Base-by-base conservation (phyloP, 2,113 vertebrate species). In the Anhinga anhinga region DNA sequence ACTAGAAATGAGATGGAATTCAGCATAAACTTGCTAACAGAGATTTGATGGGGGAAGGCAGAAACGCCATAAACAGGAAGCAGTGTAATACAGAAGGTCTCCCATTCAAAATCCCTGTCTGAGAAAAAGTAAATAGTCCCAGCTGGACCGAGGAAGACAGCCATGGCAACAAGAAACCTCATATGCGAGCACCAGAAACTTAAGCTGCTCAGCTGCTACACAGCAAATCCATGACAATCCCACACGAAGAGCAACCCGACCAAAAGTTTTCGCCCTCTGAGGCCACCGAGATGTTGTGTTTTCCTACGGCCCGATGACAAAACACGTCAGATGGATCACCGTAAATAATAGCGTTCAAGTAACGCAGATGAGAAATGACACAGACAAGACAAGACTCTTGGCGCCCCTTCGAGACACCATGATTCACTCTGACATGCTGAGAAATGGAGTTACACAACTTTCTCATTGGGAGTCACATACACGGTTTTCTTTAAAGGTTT, bases 341-440 rank as follows among this genome's bases (percentile, higher is more conserved):
- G n/a, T 13, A 74, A n/a, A 76, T 3, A 78, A 76, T 3, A 78
- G 29, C 13, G 38, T 30, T 16, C 63, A 49, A 71, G 55, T 63
- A 80, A 86, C 23, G 89, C 42, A 62, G 65, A 93, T 3, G 13
- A 92, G 65, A 96, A 95, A 69, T 38, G 34, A 94, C 90, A 90
- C 49, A 53, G 62, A 73, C 88, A 80, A 93, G 93, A 36, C n/a
- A 84, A 71, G 53, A 69, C 56, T 87, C 82, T 11, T 86, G 93
- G 81, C 18, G 2, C 6, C 15, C 27, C 45, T 86, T 87, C 95
- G 79, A 90, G 80, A 77, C 52, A 90, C 52, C 15, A 8, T 53
- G 70, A 97, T 91, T 95, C 85, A 90, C 49, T 77, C 25, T 61
- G 85, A 95, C 91, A 85, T 29, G 58, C 83, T 86, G 70, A 91